phyloP scores from a whole-genome alignment of 2,797 vertebrate species.

The Pteropus rufus region DNA sequence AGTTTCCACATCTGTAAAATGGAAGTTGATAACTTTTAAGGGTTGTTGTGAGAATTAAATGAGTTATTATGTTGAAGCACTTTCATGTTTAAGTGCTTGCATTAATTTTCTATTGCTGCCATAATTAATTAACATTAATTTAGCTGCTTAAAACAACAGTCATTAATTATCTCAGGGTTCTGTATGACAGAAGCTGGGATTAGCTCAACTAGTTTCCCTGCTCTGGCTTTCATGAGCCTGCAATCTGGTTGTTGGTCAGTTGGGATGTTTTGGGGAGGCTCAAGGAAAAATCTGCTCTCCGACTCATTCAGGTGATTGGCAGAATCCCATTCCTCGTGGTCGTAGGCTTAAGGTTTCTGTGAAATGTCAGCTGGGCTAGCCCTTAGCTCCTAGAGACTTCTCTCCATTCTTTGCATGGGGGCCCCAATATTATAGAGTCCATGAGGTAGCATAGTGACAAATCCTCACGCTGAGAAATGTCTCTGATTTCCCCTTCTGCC shows the following conservation, averaged over 20 bases:
- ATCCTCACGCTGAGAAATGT: not conserved
- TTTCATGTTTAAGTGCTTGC: not conserved
- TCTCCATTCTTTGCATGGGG: not conserved
- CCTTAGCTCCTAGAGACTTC: not conserved
- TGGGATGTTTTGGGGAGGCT: not conserved
- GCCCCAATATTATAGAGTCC: not conserved
- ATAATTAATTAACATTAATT: not conserved
- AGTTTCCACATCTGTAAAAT: not conserved
- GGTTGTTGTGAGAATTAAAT: not conserved
- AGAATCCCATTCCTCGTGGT: not conserved
- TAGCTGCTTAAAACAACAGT: not conserved
- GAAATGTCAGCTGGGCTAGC: not conserved
- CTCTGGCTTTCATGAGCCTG: not conserved
- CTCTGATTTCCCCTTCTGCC: not conserved
- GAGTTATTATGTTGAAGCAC: not conserved
- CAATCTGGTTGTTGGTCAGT: not conserved
- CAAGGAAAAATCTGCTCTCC: not conserved
- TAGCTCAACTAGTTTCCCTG: not conserved
- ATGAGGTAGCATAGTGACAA: no score
- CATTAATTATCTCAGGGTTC: not conserved
- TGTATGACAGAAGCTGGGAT: not conserved
- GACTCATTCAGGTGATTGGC: not conserved
- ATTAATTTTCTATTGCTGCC: not conserved
- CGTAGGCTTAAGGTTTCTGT: not conserved
- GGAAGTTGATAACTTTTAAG: not conserved